Evolutionary conservation across 2,797 vertebrate genomes (phyloP).

Genomic region (Oryzias sinensis): DNA sequence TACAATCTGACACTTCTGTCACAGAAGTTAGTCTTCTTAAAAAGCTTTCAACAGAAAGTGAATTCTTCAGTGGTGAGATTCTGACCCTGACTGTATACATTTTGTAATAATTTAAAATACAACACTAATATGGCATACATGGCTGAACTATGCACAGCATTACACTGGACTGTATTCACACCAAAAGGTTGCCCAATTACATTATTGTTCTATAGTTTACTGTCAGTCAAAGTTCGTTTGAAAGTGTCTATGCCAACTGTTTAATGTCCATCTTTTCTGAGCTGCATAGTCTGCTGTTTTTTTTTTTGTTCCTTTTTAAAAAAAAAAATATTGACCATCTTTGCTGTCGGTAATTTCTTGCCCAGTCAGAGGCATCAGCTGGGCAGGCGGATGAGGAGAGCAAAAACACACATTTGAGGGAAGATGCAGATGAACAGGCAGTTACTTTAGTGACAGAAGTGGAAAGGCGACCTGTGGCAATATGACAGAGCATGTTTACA

Average conservation of each 20-base stretch:
- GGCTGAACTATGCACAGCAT: no score
- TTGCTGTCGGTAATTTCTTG: conserved; percentile 61
- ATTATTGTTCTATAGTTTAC: no score
- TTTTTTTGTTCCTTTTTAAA: conserved; percentile 65
- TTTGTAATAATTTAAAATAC: no score
- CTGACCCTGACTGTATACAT: no score
- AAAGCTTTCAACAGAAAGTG: no score
- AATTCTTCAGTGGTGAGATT: no score
- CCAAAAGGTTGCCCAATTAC: no score
- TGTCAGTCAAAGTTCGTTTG: conserved; percentile 1
- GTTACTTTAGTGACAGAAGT: conserved; percentile 43
- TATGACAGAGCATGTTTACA: conserved; percentile 31
- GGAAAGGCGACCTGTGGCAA: conserved; percentile 44
- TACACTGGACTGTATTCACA: no score
- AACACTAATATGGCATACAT: no score
- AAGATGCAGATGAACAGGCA: conserved; percentile 17
- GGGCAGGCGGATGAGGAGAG: conserved; percentile 18
- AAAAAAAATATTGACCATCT: conserved; percentile 58
- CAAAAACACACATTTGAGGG: background rate
- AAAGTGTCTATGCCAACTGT: conserved; percentile 16
- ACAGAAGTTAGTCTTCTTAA: no score
- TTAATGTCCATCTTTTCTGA: conserved; percentile 56
- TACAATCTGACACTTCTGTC: no score
- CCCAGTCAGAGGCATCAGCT: conserved; percentile 52
- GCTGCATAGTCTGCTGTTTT: conserved; percentile 45